These are phyloP conservation scores for Salticus scenicus DNA, from an alignment of 2,888 invertebrate genomes.

Conservation along the genomic window DNA sequence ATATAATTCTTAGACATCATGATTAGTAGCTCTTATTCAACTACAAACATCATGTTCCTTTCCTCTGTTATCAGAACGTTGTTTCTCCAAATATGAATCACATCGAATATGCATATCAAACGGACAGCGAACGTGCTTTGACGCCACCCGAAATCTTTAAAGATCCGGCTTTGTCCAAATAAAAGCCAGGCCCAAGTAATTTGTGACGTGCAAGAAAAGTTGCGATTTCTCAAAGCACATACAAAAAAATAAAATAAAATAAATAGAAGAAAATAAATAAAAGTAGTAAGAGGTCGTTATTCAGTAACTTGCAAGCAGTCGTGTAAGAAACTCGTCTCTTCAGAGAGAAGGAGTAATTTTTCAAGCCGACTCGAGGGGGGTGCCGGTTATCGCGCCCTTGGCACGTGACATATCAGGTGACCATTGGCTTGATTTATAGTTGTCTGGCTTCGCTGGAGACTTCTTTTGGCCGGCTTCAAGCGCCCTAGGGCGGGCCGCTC, in stretches of 20 bases:
- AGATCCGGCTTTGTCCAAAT: too few relatives aligned
- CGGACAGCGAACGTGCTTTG: too few relatives aligned
- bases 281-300: too few relatives aligned
- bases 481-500: conserved; percentile 53
- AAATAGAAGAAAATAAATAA: neutral
- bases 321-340: conserved; percentile 13
- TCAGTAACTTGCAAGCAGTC: too few relatives aligned
- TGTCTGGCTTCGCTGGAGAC: conserved; percentile 64
- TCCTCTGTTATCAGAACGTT: neutral
- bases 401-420: conserved; percentile 69
- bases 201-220: too few relatives aligned
- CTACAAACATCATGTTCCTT: neutral
- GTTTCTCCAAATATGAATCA: neutral
- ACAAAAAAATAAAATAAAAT: conserved; percentile 8
- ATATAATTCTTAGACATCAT: too few relatives aligned
- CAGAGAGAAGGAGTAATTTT: conserved; percentile 38
- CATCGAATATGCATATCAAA: too few relatives aligned
- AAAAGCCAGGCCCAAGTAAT: too few relatives aligned
- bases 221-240: too few relatives aligned
- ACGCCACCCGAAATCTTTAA: too few relatives aligned
- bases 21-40: neutral
- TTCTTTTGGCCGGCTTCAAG: conserved; percentile 48
- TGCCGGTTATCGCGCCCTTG: conserved; percentile 53
- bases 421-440: conserved; percentile 67
- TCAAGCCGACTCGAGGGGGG: conserved; percentile 31